Base-by-base conservation (phyloP, 2,113 vertebrate species). In the Herpetotheres cachinnans region DNA sequence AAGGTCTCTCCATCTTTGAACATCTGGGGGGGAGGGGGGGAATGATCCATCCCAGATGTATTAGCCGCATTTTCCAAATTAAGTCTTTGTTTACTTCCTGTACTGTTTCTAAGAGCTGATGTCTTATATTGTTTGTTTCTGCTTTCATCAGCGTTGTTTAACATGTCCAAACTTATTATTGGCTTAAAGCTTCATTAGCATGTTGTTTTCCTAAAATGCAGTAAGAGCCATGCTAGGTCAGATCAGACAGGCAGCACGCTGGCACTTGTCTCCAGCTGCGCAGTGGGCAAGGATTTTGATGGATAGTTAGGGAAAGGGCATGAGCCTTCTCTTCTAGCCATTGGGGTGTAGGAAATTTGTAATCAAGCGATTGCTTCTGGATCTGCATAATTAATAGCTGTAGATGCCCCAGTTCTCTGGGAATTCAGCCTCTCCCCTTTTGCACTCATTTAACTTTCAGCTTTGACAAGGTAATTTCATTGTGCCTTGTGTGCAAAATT, bases 1-100 rank as follows among this genome's bases (percentile, higher is more conserved):
- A 36, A 89, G 62, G 54, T 89, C 52, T 67, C 65, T 86, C 61
- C 15, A n/a, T 83, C 90, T 92, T n/a, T 50, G 6, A 87, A 93
- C 83, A 95, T 95, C 92, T 86, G n/a, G 63, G 56, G 49, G 50
- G 18, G 11, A 42, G 19, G 6, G 7, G 70, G 15, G 61, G 18
- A 16, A 70, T 94, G 81, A 97, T 96, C 79, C 58, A 55, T 89
- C 86, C 81, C 95, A 95, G 91, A 94, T 95, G 89, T 86, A 69
- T 84, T 89, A 89, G 80, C 82, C 0, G 1, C 72, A 65, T 91
- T 94, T 97, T 97, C 91, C 96, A 87, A 82, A 71, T 63, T 46
- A 89, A 92, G 86, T 62, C 54, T 93, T 84, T 86, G 88, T 96
- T 97, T 95, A 91, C 30, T 91, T 91, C 86, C 77, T 94, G 72